These are phyloP conservation scores for Manis pentadactyla DNA, from an alignment of 2,797 vertebrate genomes.

Conservation along the genomic window DNA sequence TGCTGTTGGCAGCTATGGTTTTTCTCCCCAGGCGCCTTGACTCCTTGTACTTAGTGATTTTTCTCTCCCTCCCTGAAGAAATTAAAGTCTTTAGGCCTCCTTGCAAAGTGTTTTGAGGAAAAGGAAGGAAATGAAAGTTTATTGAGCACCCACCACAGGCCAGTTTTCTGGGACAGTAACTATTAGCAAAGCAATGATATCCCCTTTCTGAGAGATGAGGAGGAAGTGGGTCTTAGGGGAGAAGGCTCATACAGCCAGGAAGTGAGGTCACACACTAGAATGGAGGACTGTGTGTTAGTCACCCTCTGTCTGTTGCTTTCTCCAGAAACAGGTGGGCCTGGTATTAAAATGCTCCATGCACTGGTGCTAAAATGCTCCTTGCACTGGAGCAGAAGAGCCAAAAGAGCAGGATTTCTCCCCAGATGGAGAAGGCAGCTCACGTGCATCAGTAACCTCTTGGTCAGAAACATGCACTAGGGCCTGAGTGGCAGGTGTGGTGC, in stretches of 20 bases:
- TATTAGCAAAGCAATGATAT: not conserved
- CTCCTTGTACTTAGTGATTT: not conserved
- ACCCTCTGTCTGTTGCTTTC: not conserved
- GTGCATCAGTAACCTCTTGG: not conserved
- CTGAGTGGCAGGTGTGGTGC: not conserved
- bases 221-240: not conserved
- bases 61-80: not conserved
- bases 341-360: not conserved
- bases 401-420: not conserved
- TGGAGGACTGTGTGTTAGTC: rapidly evolving
- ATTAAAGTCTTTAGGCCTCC: not conserved
- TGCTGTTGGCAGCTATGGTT: not conserved
- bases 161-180: not conserved
- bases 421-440: not conserved
- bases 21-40: not conserved
- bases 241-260: not conserved
- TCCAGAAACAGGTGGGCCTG: not conserved
- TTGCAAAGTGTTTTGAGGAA: not conserved
- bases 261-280: not conserved
- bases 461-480: not conserved
- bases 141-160: not conserved
- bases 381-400: not conserved
- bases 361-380: not conserved
- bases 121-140: not conserved
- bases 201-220: not conserved